Percentiles rank a stretch among this genome's conserved stretches.
These are phyloP conservation scores for Trachemys scripta DNA, from an alignment of 2,113 vertebrate genomes.

Conservation along the genomic window DNA sequence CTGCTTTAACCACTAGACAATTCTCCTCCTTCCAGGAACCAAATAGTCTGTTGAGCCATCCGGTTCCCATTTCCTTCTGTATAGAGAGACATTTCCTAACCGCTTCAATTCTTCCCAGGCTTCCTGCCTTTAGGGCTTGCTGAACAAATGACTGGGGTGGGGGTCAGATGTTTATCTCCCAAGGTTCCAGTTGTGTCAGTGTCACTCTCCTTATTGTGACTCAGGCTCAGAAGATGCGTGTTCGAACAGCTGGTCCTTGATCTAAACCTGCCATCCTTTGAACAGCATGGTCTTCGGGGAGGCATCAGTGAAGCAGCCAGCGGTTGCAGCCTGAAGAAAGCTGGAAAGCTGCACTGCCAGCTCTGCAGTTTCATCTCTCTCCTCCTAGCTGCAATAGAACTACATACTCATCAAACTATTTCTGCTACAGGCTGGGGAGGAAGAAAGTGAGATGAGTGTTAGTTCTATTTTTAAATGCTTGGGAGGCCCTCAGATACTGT, in stretches of 20 bases:
- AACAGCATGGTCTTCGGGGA: conserved; percentile 36
- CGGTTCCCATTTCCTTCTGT: neutral
- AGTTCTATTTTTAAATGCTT: conserved; percentile 78
- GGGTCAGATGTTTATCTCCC: neutral
- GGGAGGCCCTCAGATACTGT: conserved; percentile 63
- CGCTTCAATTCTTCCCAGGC: neutral
- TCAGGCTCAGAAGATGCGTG: conserved; percentile 1
- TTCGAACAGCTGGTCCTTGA: conserved; percentile 50
- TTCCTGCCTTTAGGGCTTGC: neutral
- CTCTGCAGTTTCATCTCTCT: conserved; percentile 63
- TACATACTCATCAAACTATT: conserved; percentile 76
- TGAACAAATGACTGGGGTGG: neutral
- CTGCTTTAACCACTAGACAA: neutral
- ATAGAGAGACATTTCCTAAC: neutral
- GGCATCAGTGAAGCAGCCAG: conserved; percentile 44
- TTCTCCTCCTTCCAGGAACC: neutral
- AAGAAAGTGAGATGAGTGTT: conserved; percentile 65
- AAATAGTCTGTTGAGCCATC: neutral
- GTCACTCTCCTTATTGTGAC: neutral
- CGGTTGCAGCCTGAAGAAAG: conserved; percentile 62
- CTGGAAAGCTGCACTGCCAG: conserved; percentile 63
- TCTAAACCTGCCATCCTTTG: conserved; percentile 63
- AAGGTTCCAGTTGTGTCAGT: neutral
- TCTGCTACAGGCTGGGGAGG: conserved; percentile 63
- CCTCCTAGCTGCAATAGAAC: conserved; percentile 63